A percentile compares a stretch with the other conserved stretches of the same genome.
These are phyloP conservation scores for Deilephila elpenor DNA, from an alignment of 2,888 invertebrate species.

Conservation along the genomic window DNA sequence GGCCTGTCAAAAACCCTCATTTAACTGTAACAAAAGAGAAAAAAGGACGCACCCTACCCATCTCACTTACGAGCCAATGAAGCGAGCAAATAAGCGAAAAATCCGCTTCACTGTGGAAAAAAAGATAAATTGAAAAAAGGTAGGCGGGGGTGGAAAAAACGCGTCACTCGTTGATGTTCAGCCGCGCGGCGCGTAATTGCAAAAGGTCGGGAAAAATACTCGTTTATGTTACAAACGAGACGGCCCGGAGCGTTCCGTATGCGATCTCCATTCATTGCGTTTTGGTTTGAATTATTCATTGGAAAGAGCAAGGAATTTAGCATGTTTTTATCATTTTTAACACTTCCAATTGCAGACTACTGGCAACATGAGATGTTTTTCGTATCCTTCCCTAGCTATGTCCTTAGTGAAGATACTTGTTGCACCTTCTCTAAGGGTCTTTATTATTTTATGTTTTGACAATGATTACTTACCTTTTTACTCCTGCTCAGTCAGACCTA, in stretches of 20 bases:
- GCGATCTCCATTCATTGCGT: constrained; percentile 27
- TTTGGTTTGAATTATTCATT: background rate
- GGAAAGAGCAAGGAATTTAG: background rate
- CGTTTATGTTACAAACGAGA: constrained; percentile 42
- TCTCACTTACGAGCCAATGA: constrained; percentile 84
- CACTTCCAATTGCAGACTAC: too few relatives aligned
- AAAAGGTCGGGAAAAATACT: constrained; percentile 72
- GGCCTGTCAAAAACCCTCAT: constrained; percentile 49
- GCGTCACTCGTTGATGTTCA: constrained; percentile 72
- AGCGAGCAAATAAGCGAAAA: constrained; percentile 83
- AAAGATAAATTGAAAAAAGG: constrained; percentile 75
- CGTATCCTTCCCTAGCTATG: too few relatives aligned
- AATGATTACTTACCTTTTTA: too few relatives aligned
- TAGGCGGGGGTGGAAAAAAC: constrained; percentile 60
- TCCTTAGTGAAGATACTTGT: too few relatives aligned
- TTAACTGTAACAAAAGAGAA: constrained; percentile 63
- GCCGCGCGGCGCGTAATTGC: constrained; percentile 70
- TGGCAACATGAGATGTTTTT: too few relatives aligned
- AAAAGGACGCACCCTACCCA: constrained; percentile 62
- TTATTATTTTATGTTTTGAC: too few relatives aligned
- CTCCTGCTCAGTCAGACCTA: too few relatives aligned
- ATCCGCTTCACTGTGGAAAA: constrained; percentile 79
- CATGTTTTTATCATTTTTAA: too few relatives aligned
- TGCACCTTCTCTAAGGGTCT: too few relatives aligned
- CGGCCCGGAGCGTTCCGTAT: constrained; percentile 55